Evolutionary conservation across 2,797 vertebrate species (phyloP).

Genomic region (Microhierax caerulescens): DNA sequence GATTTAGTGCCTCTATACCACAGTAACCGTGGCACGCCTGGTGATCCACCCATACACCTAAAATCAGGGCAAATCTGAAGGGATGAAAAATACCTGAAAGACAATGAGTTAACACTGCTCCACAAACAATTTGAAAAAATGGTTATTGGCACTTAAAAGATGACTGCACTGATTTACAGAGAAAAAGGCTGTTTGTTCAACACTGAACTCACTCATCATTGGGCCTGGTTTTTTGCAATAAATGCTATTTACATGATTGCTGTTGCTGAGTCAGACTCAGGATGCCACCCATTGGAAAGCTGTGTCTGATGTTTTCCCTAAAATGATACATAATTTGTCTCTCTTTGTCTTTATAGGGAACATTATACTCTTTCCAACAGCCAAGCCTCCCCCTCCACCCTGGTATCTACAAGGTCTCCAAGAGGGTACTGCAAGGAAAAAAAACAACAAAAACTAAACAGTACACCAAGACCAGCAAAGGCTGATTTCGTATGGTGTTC

Average conservation of each 20-base stretch:
- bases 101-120: background rate
- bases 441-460: background rate
- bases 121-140: background rate
- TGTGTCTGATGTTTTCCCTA: background rate
- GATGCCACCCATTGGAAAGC: background rate
- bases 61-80: background rate
- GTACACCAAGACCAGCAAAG: background rate
- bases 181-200: background rate
- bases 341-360: background rate
- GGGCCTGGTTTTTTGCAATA: background rate
- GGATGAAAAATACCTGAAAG: background rate
- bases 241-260: accelerated
- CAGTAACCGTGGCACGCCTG: background rate
- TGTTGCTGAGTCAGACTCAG: background rate
- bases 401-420: background rate
- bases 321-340: background rate
- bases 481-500: background rate
- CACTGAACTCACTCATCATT: background rate
- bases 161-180: background rate
- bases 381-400: background rate
- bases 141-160: background rate
- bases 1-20: background rate
- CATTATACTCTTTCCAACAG: background rate
- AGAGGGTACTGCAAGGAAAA: background rate
- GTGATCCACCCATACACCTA: background rate